Percentiles rank a stretch among this genome's conserved stretches.
These are phyloP conservation scores for Ciconia boyciana DNA, from an alignment of 2,113 vertebrate species.

Conservation along the genomic window DNA sequence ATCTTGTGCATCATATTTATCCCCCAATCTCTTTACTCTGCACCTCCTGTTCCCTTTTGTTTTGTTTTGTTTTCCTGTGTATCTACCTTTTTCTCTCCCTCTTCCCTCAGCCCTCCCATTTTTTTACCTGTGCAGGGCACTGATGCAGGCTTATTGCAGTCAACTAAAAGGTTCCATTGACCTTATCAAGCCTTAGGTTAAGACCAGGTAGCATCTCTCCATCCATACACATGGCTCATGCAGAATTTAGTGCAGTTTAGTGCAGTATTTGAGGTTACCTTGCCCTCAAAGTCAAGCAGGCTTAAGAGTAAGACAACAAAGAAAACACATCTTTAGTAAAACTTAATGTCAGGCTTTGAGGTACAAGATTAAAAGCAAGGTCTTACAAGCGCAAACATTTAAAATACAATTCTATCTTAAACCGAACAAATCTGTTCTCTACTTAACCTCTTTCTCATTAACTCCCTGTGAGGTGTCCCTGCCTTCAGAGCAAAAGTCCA, in stretches of 20 bases:
- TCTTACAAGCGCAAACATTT: neutral
- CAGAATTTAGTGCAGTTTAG: neutral
- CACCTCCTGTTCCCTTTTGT: neutral
- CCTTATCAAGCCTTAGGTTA: neutral
- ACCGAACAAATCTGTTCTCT: neutral
- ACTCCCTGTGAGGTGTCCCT: neutral
- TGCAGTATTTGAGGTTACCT: neutral
- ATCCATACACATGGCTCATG: neutral
- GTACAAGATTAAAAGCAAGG: neutral
- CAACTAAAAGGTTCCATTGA: neutral
- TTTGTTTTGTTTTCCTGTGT: neutral
- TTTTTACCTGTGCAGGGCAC: neutral
- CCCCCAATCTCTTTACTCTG: neutral
- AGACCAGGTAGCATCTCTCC: neutral
- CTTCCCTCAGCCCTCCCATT: neutral
- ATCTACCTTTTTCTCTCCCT: neutral
- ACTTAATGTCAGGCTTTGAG: neutral
- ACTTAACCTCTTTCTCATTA: neutral
- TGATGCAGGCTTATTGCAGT: neutral
- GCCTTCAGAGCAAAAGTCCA: neutral
- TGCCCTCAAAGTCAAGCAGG: neutral
- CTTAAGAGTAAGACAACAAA: neutral
- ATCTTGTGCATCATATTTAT: neutral
- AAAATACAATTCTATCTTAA: neutral
- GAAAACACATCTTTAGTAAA: neutral